These are phyloP conservation scores for Andrena haemorrhoa DNA, from an alignment of 2,888 invertebrate genomes.

Conservation along the genomic window DNA sequence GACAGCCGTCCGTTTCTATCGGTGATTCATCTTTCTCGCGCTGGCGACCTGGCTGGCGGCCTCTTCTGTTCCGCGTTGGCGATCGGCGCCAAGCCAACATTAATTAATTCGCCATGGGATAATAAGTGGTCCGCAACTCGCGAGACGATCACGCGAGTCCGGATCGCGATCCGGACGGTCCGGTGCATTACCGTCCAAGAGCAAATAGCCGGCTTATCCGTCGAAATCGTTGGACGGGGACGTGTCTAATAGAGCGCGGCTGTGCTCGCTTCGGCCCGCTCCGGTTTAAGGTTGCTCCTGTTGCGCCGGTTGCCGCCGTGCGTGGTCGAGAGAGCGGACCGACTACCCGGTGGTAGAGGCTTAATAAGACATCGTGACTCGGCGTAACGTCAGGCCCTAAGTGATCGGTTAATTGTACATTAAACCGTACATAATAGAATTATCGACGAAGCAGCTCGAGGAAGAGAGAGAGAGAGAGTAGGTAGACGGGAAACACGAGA, in stretches of 20 bases:
- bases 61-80: neutral
- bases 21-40: neutral
- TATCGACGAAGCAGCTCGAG: slow-evolving; percentile 71
- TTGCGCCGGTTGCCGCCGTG: slow-evolving; percentile 60
- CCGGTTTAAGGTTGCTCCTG: slow-evolving; percentile 62
- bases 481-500: neutral
- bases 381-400: slow-evolving; percentile 83
- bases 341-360: slow-evolving; percentile 75
- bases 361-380: slow-evolving; percentile 85
- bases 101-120: slow-evolving; percentile 31
- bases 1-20: neutral
- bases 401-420: slow-evolving; percentile 85
- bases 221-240: slow-evolving; percentile 50
- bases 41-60: neutral
- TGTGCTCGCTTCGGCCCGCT: slow-evolving; percentile 21
- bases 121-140: neutral
- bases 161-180: neutral
- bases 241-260: slow-evolving; percentile 41
- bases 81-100: neutral
- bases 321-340: slow-evolving; percentile 56
- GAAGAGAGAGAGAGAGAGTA: slow-evolving; percentile 1
- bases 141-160: neutral
- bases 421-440: slow-evolving; percentile 85
- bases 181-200: slow-evolving; percentile 2
- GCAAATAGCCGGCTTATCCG: slow-evolving; percentile 21